phyloP scores from a whole-genome alignment of 2,113 vertebrate genomes.

The Saccopteryx leptura region DNA sequence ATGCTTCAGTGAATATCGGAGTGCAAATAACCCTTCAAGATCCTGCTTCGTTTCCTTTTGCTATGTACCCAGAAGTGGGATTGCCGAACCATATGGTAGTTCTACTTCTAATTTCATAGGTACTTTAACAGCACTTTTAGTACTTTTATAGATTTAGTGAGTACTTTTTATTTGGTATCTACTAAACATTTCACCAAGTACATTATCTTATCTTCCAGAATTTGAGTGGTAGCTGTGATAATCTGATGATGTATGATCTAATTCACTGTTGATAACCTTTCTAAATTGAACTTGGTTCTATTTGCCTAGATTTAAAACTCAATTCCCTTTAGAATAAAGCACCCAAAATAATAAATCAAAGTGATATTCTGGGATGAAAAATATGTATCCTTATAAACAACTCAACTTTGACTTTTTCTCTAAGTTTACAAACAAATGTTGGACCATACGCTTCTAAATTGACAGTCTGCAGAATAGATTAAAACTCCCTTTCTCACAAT shows the following conservation, averaged over 20 bases:
- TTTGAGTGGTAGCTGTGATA: background rate
- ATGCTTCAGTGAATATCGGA: background rate
- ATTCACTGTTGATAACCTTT: conserved; percentile 1
- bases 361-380: background rate
- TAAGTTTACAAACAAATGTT: background rate
- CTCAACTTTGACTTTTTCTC: background rate
- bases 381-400: background rate
- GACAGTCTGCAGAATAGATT: background rate
- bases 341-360: conserved; percentile 30
- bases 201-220: background rate
- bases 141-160: background rate
- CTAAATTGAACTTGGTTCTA: background rate
- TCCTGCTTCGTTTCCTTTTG: background rate
- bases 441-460: background rate
- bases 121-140: background rate
- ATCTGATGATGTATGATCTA: background rate
- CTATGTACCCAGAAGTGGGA: background rate
- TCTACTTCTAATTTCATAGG: conserved; percentile 41
- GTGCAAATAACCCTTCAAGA: background rate
- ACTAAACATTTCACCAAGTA: conserved; percentile 14
- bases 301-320: conserved; percentile 34
- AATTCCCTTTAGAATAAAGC: conserved; percentile 39
- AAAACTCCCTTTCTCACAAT: background rate
- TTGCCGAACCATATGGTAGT: background rate
- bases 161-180: conserved; percentile 5